Percentiles rank a stretch among this genome's conserved stretches.
Evolutionary conservation across 2,888 invertebrate species (phyloP).

Genomic region (Oxyscelio sp.): DNA sequence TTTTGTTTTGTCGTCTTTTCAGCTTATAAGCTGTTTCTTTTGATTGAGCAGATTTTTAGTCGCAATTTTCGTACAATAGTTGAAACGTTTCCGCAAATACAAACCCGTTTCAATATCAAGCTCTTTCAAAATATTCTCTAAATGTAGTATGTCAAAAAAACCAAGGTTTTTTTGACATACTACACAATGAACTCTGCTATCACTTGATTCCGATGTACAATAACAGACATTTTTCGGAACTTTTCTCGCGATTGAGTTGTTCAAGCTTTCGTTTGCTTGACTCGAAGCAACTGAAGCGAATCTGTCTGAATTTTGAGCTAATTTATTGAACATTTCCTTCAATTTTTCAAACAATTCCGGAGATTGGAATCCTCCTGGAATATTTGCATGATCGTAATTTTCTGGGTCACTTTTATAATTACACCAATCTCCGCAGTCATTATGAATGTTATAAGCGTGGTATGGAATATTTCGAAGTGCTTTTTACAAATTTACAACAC

Average conservation of each 20-base stretch:
- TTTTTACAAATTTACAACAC: neutral
- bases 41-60: constrained; percentile 5
- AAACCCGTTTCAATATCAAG: constrained; percentile 25
- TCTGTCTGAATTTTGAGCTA: constrained; percentile 10
- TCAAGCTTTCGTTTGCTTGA: constrained; percentile 44
- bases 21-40: constrained; percentile 28
- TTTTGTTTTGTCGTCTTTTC: constrained; percentile 47
- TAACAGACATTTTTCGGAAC: constrained; percentile 55
- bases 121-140: constrained; percentile 25
- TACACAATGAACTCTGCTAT: constrained; percentile 30
- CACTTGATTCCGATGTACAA: constrained; percentile 35
- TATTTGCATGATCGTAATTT: neutral
- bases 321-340: constrained; percentile 31
- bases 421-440: constrained; percentile 15
- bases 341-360: constrained; percentile 7
- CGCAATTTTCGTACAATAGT: neutral
- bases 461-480: neutral
- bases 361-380: constrained; percentile 8
- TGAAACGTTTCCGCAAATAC: constrained; percentile 6
- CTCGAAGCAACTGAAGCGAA: constrained; percentile 28
- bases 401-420: neutral
- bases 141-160: constrained; percentile 20
- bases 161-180: constrained; percentile 41
- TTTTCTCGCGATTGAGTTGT: constrained; percentile 51
- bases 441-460: constrained; percentile 8